Conservation (phyloP, 2,113 vertebrate genomes). For the Pleuronectes platessa region DNA sequence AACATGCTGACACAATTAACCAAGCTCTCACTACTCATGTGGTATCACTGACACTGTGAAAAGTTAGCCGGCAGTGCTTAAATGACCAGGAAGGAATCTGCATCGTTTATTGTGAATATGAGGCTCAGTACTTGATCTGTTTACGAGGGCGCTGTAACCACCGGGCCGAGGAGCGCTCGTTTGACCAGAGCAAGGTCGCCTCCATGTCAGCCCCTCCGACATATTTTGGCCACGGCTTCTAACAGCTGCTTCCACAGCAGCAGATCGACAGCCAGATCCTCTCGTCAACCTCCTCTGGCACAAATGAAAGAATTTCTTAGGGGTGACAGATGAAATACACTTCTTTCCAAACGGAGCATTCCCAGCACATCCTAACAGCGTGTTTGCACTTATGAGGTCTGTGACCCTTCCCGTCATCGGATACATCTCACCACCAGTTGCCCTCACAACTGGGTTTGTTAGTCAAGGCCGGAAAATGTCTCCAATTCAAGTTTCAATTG, state of each 20-base stretch:
- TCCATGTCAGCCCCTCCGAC: constrained; percentile 4
- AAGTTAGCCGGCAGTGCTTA: constrained; percentile 26
- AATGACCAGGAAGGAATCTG: constrained; percentile 34
- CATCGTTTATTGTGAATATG: constrained; percentile 4
- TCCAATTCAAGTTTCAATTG: neutral
- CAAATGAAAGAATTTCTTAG: neutral
- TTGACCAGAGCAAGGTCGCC: constrained; percentile 1
- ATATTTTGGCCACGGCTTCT: constrained; percentile 40
- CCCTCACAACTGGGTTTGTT: constrained; percentile 17
- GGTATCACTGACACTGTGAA: constrained; percentile 23
- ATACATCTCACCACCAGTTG: constrained; percentile 34
- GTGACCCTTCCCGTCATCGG: constrained; percentile 12
- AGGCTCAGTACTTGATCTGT: constrained; percentile 3
- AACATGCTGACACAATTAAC: constrained; percentile 28
- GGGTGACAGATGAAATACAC: constrained; percentile 36
- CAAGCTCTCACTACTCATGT: constrained; percentile 23
- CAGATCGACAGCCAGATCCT: constrained; percentile 18
- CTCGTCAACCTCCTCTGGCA: constrained; percentile 8
- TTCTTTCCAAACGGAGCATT: constrained; percentile 21
- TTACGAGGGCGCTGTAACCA: neutral
- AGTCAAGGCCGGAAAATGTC: constrained; percentile 12
- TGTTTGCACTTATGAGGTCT: constrained; percentile 6
- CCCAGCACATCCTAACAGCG: constrained; percentile 14
- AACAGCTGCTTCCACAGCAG: constrained; percentile 55
- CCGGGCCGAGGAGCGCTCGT: constrained; percentile 7